Base-by-base conservation (phyloP, 2,888 invertebrate species). In the Acanthopleura granulata region DNA sequence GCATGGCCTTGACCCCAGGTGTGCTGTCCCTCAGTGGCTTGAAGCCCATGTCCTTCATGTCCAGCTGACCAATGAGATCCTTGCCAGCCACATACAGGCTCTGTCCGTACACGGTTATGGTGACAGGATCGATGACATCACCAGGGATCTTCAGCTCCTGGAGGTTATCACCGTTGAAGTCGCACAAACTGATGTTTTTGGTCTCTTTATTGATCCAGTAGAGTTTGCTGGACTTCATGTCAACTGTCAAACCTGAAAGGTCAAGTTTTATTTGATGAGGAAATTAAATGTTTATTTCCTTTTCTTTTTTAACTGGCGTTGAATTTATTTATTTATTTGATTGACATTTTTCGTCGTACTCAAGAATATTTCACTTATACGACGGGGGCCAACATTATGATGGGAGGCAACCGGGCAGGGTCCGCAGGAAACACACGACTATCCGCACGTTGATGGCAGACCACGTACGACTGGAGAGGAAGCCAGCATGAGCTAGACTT, bases 141-240 rank as follows among this genome's bases (percentile, higher is more conserved):
- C 92, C 61, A 3, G 66, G 66, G n/a, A 78, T 74, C 14, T 72
- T 91, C 30, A 82, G 75, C 12, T 49, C 29, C 29, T n/a, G 69
- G 0, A 62, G 51, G 51, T 81, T 76, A 0, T 49, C 25, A 0
- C 83, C 83, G 72, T 83, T 74, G 27, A 80, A 72, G 76, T 80
- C 76, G 74, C 84, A 85, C 30, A 74, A 77, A 49, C 78, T 78
- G 62, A 86, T 80, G 12, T 78, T 77, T n/a, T 79, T 76, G 29
- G 79, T 78, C 69, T 91, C 91, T 15, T 85, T 88, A 84, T 93
- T 93, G 1, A 94, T 93, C 94, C 95, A 96, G 91, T 95, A 96
- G 75, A 97, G 90, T 0, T 93, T 92, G 78, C 92, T 91, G 0
- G 91, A 89, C 30, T 91, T 91, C 76, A 92, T 89, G 89, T 95